Percentiles rank a stretch among this genome's conserved stretches.
These are phyloP conservation scores for Loxodonta africana DNA, from an alignment of 2,113 vertebrate species.

Conservation along the genomic window DNA sequence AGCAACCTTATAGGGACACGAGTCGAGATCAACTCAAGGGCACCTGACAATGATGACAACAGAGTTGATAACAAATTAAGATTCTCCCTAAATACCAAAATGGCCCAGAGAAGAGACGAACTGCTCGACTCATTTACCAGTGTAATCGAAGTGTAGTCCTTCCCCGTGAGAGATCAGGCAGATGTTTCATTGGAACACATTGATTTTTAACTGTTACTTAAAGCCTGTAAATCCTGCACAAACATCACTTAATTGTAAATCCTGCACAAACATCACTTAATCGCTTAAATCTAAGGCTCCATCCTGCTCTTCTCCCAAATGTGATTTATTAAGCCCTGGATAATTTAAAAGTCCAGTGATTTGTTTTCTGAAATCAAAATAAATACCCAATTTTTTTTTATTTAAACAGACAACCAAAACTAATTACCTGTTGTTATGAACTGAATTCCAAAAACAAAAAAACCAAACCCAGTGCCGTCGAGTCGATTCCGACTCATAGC, in stretches of 20 bases:
- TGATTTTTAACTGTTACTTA: slow-evolving; percentile 67
- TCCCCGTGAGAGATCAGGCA: slow-evolving; percentile 7
- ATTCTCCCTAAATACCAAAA: not conserved
- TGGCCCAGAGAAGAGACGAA: not conserved
- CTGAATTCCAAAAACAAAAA: not conserved
- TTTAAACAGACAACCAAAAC: slow-evolving; percentile 30
- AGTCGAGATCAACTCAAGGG: too few relatives aligned
- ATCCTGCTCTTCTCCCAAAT: not conserved
- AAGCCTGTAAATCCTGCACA: slow-evolving; percentile 61
- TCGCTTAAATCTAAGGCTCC: slow-evolving; percentile 42
- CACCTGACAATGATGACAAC: not conserved
- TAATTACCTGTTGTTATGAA: not conserved
- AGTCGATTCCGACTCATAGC: too few relatives aligned
- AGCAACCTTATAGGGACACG: not conserved
- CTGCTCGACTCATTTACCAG: not conserved
- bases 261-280: slow-evolving; percentile 49
- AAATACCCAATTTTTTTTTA: not conserved
- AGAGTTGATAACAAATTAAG: not conserved
- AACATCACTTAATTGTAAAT: slow-evolving; percentile 60
- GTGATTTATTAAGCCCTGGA: slow-evolving; percentile 22
- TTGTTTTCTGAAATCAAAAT: slow-evolving; percentile 66
- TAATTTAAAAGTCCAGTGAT: slow-evolving; percentile 39
- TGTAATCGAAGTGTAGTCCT: slow-evolving; percentile 53
- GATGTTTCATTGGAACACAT: slow-evolving; percentile 64
- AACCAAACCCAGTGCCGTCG: too few relatives aligned